These are phyloP conservation scores for Frankliniella intonsa DNA, from an alignment of 2,888 invertebrate species.

Conservation along the genomic window DNA sequence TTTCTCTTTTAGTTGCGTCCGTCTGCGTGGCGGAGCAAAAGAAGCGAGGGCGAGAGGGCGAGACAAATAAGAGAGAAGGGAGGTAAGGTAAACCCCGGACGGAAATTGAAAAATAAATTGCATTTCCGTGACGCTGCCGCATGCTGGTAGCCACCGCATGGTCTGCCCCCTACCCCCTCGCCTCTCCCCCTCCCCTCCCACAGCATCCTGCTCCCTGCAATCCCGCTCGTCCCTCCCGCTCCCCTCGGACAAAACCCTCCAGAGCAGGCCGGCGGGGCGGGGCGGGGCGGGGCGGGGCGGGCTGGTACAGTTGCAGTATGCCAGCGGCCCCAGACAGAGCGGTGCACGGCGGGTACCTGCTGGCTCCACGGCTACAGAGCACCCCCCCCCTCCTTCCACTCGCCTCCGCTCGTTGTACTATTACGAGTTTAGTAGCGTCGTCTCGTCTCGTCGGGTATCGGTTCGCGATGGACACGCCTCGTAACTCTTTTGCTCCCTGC, in stretches of 20 bases:
- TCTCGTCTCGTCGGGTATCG: too few species aligned
- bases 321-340: too few species aligned
- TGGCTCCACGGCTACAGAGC: too few species aligned
- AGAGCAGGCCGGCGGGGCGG: too few species aligned
- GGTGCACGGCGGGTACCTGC: too few species aligned
- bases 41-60: background rate
- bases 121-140: constrained; percentile 3
- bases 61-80: background rate
- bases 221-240: background rate
- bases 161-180: background rate
- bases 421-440: too few species aligned
- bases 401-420: too few species aligned
- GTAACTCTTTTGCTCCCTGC: too few species aligned
- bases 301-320: too few species aligned
- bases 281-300: too few species aligned
- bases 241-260: background rate
- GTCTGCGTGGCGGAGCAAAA: background rate
- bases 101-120: constrained; percentile 17
- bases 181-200: background rate
- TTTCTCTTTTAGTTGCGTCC: background rate
- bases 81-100: background rate
- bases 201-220: background rate
- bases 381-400: too few species aligned
- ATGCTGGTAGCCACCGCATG: background rate
- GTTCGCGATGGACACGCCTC: too few species aligned